These are phyloP conservation scores for Drosophila sp. DNA, from an alignment of 1,140 invertebrate species.

Conservation along the genomic window DNA sequence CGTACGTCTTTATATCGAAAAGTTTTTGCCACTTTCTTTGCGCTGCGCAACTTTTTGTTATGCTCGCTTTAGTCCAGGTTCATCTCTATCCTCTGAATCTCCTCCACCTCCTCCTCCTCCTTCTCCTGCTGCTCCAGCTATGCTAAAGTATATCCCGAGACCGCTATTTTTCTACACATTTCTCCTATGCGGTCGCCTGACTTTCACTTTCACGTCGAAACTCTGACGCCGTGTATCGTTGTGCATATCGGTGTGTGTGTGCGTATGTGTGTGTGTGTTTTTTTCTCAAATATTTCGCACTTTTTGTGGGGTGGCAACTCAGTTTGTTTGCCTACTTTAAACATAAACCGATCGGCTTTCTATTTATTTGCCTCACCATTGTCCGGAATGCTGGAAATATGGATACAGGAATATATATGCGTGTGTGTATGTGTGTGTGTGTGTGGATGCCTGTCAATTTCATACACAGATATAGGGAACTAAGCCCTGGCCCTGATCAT, in stretches of 20 bases:
- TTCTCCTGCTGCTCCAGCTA: too few species aligned
- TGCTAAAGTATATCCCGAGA: slow-evolving; percentile 11
- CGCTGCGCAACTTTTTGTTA: slow-evolving; percentile 79
- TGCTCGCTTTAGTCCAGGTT: slow-evolving; percentile 64
- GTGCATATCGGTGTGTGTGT: not conserved
- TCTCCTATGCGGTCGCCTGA: slow-evolving; percentile 48
- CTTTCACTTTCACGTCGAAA: slow-evolving; percentile 55
- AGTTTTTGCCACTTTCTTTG: slow-evolving; percentile 78
- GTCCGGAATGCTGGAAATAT: too few species aligned
- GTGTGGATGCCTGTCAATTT: slow-evolving; percentile 29
- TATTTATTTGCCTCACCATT: slow-evolving; percentile 41
- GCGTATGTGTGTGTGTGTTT: slow-evolving; percentile 28
- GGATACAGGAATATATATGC: slow-evolving; percentile 19
- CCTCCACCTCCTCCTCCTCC: too few species aligned
- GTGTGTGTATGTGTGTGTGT: slow-evolving; percentile 17
- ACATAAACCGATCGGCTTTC: slow-evolving; percentile 70
- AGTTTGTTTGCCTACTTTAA: slow-evolving; percentile 71
- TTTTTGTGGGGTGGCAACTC: slow-evolving; percentile 20
- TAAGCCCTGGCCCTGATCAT: slow-evolving; percentile 32
- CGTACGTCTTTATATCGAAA: slow-evolving; percentile 79
- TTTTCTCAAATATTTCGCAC: slow-evolving; percentile 60
- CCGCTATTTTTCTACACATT: slow-evolving; percentile 56
- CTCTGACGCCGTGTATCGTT: slow-evolving; percentile 6
- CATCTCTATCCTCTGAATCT: not conserved
- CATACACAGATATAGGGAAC: slow-evolving; percentile 29